A percentile compares a stretch with the other conserved stretches of the same genome.
Conservation (phyloP, 2,113 vertebrate species). For the Pyrgilauda ruficollis region DNA sequence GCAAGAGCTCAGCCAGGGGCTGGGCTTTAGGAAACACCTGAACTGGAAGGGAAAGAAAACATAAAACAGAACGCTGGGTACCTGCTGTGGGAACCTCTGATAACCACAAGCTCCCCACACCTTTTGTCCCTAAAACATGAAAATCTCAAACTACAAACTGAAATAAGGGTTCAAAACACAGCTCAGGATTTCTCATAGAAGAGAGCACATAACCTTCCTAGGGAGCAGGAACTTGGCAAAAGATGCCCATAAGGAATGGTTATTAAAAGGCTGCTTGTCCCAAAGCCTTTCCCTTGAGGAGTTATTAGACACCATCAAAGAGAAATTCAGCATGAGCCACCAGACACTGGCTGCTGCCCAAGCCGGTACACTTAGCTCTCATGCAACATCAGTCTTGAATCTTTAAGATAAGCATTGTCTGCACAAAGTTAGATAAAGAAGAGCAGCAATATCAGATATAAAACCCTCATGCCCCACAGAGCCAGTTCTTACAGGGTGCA, state of each 20-base stretch:
- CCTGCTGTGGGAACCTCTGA: not conserved
- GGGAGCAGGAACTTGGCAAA: not conserved
- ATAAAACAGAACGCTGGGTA: not conserved
- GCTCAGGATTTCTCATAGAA: not conserved
- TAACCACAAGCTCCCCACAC: fast-evolving
- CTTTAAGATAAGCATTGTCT: not conserved
- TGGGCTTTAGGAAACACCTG: not conserved
- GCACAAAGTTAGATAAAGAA: not conserved
- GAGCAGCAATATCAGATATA: not conserved
- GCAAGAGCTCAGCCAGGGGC: not conserved
- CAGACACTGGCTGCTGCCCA: not conserved
- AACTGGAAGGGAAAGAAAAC: not conserved
- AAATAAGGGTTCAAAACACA: not conserved
- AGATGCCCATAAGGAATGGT: not conserved
- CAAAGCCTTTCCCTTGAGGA: not conserved
- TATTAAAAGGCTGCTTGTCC: not conserved
- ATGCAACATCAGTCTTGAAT: fast-evolving
- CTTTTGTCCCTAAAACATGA: not conserved
- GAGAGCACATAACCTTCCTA: fast-evolving
- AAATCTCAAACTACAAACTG: not conserved
- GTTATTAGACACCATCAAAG: not conserved
- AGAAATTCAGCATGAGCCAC: not conserved
- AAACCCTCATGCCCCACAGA: not conserved
- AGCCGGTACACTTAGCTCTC: not conserved
- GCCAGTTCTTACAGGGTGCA: constrained; percentile 82